Evolutionary conservation across 37 sponge, comb jelly and placozoan species (phyloP).

Genomic region (Ianthella basta): DNA sequence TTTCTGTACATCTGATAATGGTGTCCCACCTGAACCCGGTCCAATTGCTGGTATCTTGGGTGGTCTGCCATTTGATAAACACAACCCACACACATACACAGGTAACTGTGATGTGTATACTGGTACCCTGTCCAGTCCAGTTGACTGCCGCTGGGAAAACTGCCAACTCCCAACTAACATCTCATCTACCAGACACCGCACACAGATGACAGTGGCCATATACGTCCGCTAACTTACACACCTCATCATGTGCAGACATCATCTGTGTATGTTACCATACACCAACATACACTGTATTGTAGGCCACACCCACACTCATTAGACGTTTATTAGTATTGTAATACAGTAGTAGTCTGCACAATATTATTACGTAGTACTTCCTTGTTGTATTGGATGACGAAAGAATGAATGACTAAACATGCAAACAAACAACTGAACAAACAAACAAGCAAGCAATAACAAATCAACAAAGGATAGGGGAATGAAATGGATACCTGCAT

Average conservation of each 20-base stretch:
- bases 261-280: not conserved
- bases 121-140: not conserved
- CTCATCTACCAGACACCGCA: not conserved
- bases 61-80: slow-evolving; percentile 12
- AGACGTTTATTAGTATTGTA: no score
- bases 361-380: no score
- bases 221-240: slow-evolving; percentile 16
- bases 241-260: no score
- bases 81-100: not conserved
- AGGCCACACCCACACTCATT: not conserved
- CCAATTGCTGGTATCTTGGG: no score
- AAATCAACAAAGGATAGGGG: no score
- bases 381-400: no score
- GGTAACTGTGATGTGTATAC: not conserved
- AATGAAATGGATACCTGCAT: no score
- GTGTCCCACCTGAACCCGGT: not conserved
- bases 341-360: no score
- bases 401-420: no score
- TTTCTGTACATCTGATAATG: not conserved
- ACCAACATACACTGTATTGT: not conserved
- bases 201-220: slow-evolving; percentile 20
- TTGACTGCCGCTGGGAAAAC: slow-evolving; percentile 1
- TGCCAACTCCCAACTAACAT: slow-evolving; percentile 6
- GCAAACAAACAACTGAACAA: no score
- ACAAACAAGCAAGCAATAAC: no score